A percentile compares a stretch with the other conserved stretches of the same genome.
These are phyloP conservation scores for Digitonthophagus gazella DNA, from an alignment of 2,888 invertebrate species.

Conservation along the genomic window DNA sequence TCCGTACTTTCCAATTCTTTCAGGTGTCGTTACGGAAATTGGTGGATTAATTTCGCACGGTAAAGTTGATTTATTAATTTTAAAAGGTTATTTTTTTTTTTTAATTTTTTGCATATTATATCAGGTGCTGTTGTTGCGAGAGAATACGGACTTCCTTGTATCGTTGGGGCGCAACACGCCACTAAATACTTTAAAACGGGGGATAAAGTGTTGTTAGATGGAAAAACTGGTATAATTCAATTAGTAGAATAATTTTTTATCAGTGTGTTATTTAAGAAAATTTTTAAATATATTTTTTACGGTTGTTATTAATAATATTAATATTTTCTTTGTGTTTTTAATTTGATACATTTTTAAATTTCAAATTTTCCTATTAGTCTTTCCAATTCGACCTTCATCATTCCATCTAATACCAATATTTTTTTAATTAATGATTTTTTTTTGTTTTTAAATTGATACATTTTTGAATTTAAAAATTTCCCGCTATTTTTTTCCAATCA, in stretches of 20 bases:
- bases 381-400: no score
- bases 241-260: constrained; percentile 42
- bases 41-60: constrained; percentile 83
- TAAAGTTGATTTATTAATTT: constrained; percentile 39
- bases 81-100: constrained; percentile 14
- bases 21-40: constrained; percentile 77
- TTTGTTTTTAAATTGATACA: no score
- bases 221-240: constrained; percentile 49
- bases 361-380: no score
- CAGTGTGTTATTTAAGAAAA: background rate
- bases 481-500: no score
- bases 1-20: constrained; percentile 77
- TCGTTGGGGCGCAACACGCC: constrained; percentile 71
- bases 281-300: background rate
- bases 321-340: no score
- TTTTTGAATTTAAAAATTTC: no score
- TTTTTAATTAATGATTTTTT: no score
- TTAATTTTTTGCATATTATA: constrained; percentile 26
- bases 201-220: constrained; percentile 57
- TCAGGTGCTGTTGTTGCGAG: constrained; percentile 78
- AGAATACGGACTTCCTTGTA: constrained; percentile 79
- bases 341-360: no score
- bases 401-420: no score
- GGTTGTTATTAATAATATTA: no score
- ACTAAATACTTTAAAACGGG: constrained; percentile 70